Conservation (phyloP, 1,140 invertebrate genomes). For the Amphibalanus amphitrite region DNA sequence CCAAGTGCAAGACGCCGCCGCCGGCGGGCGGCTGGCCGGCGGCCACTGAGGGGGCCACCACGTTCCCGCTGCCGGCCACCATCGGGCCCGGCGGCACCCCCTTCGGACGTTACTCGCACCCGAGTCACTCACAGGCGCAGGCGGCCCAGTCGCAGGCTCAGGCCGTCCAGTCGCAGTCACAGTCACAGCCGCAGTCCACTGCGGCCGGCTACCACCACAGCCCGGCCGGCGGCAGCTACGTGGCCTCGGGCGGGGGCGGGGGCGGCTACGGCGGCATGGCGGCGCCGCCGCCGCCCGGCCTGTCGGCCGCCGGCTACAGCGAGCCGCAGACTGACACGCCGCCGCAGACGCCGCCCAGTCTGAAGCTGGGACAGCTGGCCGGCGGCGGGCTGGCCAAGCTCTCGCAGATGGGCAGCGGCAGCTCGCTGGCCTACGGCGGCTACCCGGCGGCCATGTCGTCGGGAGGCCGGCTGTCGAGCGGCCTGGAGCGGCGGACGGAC, state of each 20-base stretch:
- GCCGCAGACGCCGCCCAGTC: constrained; percentile 77
- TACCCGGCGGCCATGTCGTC: background rate
- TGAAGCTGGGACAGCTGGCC: constrained; percentile 35
- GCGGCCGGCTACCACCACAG: background rate
- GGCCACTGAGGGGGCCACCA: constrained; percentile 12
- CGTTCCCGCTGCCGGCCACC: constrained; percentile 19
- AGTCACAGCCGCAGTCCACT: background rate
- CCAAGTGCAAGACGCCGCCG: constrained; percentile 84
- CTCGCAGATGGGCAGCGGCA: background rate
- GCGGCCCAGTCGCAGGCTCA: too few relatives aligned
- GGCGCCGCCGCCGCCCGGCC: constrained; percentile 12
- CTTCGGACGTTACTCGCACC: constrained; percentile 17
- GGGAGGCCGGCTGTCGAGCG: background rate
- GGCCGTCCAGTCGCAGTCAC: too few relatives aligned
- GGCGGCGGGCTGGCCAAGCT: background rate
- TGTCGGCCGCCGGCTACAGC: constrained; percentile 12
- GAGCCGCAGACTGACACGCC: constrained; percentile 54
- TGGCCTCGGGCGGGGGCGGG: constrained; percentile 26
- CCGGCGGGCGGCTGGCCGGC: constrained; percentile 30
- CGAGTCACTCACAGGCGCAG: constrained; percentile 17
- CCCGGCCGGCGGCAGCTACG: constrained; percentile 14
- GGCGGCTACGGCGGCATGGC: constrained; percentile 14
- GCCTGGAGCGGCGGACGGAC: background rate
- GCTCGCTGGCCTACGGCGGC: background rate
- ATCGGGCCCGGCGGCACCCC: constrained; percentile 17